These are phyloP conservation scores for Amiota mariae DNA, from an alignment of 2,888 invertebrate species.

Conservation along the genomic window DNA sequence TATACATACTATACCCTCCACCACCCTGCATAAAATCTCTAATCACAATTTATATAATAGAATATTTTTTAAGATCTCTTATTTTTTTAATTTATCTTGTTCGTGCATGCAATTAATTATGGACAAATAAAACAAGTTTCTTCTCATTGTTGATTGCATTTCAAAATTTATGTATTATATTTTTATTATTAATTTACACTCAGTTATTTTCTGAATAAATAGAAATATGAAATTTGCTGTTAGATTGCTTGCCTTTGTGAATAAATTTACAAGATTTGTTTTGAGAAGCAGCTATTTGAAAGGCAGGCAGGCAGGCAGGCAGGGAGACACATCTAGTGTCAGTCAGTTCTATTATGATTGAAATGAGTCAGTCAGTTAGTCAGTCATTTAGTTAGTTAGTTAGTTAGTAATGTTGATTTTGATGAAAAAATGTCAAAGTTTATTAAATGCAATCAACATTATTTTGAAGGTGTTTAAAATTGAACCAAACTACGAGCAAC, in stretches of 20 bases:
- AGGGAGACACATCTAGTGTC: not conserved
- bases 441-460: not conserved
- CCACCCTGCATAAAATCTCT: no score
- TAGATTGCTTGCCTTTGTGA: not conserved
- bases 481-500: not conserved
- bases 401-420: no score
- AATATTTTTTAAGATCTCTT: no score
- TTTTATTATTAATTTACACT: not conserved
- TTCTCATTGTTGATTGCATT: slow-evolving; percentile 15
- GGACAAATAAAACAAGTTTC: not conserved
- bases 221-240: not conserved
- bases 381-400: not conserved
- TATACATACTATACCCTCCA: no score
- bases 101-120: slow-evolving; percentile 20
- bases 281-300: not conserved
- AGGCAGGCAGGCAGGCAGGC: not conserved
- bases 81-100: not conserved
- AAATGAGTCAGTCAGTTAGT: not conserved
- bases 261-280: not conserved
- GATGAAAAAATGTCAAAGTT: slow-evolving; percentile 12
- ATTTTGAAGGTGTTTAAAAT: not conserved
- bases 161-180: slow-evolving; percentile 8
- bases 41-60: no score
- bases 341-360: not conserved
- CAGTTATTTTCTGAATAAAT: not conserved